phyloP scores from a whole-genome alignment of 1,140 invertebrate species.

The Penaeus chinensis region DNA sequence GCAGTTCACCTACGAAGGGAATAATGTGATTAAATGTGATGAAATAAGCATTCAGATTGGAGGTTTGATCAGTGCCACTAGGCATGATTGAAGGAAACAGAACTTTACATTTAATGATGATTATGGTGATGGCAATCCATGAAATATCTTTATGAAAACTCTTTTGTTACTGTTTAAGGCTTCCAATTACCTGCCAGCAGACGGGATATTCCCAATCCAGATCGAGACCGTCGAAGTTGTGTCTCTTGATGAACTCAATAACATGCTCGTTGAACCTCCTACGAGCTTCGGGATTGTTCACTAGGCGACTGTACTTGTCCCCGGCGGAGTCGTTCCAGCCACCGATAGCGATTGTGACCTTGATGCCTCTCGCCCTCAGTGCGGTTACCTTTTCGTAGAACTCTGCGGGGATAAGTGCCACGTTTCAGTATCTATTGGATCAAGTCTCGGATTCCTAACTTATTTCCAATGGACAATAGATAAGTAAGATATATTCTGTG shows the following conservation, averaged over 20 bases:
- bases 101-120: too few species aligned
- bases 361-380: conserved; percentile 73
- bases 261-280: conserved; percentile 72
- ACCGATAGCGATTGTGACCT: conserved; percentile 75
- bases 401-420: conserved; percentile 63
- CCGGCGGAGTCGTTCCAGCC: conserved; percentile 77
- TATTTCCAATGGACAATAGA: not conserved
- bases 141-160: not conserved
- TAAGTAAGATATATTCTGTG: not conserved
- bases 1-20: conserved; percentile 77
- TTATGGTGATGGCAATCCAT: too few species aligned
- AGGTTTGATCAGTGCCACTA: too few species aligned
- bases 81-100: too few species aligned
- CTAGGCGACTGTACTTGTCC: conserved; percentile 75
- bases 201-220: conserved; percentile 80
- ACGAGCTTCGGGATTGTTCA: conserved; percentile 70
- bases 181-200: conserved; percentile 75
- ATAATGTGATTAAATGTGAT: not conserved
- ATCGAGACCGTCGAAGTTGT: conserved; percentile 75
- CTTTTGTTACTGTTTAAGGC: not conserved
- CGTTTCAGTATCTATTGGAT: not conserved
- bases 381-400: conserved; percentile 77
- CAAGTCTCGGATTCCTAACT: not conserved
- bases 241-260: conserved; percentile 72
- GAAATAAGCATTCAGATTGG: too few species aligned